Evolutionary conservation across 2,797 vertebrate species (phyloP).

Genomic region (Lophotriccus pileatus): DNA sequence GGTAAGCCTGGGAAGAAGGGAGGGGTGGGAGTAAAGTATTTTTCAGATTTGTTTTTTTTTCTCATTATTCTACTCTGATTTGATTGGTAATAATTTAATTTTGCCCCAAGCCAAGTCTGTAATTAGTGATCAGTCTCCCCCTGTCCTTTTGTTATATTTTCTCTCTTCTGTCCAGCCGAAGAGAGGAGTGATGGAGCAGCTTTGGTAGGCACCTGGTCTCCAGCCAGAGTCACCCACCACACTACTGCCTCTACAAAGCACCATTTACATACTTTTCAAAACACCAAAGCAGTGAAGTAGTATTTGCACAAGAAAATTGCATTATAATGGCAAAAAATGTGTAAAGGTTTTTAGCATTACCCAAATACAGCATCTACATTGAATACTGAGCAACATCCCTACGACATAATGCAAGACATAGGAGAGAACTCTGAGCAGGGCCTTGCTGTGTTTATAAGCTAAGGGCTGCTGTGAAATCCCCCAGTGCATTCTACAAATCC

Average conservation of each 20-base stretch:
- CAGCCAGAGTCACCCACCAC: background rate
- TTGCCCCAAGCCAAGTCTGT: background rate
- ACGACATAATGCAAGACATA: background rate
- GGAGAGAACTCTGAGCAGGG: background rate
- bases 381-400: background rate
- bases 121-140: background rate
- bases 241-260: slow-evolving; percentile 31
- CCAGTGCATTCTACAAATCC: background rate
- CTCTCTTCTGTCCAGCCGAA: background rate
- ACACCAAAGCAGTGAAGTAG: slow-evolving; percentile 61
- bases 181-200: background rate
- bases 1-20: background rate
- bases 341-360: slow-evolving; percentile 62
- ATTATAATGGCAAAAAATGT: slow-evolving; percentile 47
- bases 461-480: background rate
- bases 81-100: background rate
- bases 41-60: background rate
- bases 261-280: slow-evolving; percentile 30
- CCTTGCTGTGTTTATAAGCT: background rate
- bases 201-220: background rate
- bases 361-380: slow-evolving; percentile 19
- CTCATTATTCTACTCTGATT: background rate
- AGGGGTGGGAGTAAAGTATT: background rate
- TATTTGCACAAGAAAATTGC: slow-evolving; percentile 65
- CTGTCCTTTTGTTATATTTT: background rate